Percentiles rank a stretch among this genome's conserved stretches.
phyloP scores from a whole-genome alignment of 2,797 vertebrate species.

The Galagoides demidoff region DNA sequence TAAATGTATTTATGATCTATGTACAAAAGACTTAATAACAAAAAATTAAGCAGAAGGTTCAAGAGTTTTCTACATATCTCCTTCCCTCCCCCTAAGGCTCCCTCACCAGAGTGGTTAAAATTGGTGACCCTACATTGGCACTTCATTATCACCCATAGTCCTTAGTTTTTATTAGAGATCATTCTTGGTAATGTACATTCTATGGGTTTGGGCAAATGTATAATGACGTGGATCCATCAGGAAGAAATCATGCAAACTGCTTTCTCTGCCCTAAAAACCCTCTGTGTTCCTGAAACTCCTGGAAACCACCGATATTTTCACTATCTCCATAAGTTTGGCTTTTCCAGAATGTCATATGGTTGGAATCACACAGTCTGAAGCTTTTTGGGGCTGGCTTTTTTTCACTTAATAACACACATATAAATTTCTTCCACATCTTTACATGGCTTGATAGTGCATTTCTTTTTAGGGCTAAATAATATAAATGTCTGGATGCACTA shows the following conservation, averaged over 20 bases:
- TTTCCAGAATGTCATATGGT: background rate
- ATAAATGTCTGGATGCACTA: background rate
- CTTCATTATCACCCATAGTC: background rate
- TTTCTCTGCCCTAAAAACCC: background rate
- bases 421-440: background rate
- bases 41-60: background rate
- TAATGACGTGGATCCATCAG: too few relatives aligned
- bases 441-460: background rate
- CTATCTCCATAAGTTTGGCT: background rate
- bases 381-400: background rate
- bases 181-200: background rate
- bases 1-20: too few relatives aligned
- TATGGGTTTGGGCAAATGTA: background rate
- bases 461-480: background rate
- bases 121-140: background rate
- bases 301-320: background rate
- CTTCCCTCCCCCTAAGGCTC: accelerated
- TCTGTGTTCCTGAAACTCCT: background rate
- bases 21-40: too few relatives aligned
- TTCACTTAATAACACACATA: background rate
- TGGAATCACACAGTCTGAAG: background rate
- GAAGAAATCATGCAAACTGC: accelerated
- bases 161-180: background rate
- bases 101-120: background rate
- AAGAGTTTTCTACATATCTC: background rate